Conservation (phyloP, 1,140 invertebrate genomes). For the Drosophila persimilis region DNA sequence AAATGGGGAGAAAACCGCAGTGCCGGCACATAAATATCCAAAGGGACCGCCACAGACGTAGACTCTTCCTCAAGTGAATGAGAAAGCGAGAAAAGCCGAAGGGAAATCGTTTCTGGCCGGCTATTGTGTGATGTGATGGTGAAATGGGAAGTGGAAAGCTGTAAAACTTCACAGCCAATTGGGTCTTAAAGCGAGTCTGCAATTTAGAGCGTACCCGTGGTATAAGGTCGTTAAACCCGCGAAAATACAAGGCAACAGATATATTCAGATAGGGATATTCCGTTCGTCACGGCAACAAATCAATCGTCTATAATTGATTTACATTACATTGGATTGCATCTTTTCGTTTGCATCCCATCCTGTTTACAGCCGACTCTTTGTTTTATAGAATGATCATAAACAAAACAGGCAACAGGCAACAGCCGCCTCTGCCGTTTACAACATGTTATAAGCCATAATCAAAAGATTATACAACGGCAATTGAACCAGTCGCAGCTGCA, state of each 20-base stretch:
- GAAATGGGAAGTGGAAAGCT: constrained; percentile 26
- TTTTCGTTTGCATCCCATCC: neutral
- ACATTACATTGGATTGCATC: constrained; percentile 1
- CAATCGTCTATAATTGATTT: constrained; percentile 34
- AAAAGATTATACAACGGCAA: constrained; percentile 62
- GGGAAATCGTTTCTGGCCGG: constrained; percentile 21
- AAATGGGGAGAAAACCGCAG: constrained; percentile 26
- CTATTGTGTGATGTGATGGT: constrained; percentile 39
- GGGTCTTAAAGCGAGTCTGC: constrained; percentile 23
- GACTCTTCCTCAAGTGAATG: constrained; percentile 61
- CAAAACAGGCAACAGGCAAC: constrained; percentile 28
- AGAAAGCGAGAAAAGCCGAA: constrained; percentile 62
- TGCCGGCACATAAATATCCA: constrained; percentile 42
- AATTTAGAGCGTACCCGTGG: constrained; percentile 24
- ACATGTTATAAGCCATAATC: constrained; percentile 60
- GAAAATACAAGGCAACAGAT: constrained; percentile 17
- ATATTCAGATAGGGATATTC: neutral
- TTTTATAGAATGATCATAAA: constrained; percentile 31
- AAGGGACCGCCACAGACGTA: constrained; percentile 25
- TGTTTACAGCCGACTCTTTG: constrained; percentile 14
- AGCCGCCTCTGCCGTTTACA: constrained; percentile 24
- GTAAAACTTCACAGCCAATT: constrained; percentile 61
- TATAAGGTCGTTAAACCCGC: constrained; percentile 10
- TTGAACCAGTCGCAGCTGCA: constrained; percentile 41
- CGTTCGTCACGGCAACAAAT: neutral